Evolutionary conservation across 2,113 vertebrate species (phyloP), one percentile per base, ranked within the genome.

Genomic region (Lepus timidus): DNA sequence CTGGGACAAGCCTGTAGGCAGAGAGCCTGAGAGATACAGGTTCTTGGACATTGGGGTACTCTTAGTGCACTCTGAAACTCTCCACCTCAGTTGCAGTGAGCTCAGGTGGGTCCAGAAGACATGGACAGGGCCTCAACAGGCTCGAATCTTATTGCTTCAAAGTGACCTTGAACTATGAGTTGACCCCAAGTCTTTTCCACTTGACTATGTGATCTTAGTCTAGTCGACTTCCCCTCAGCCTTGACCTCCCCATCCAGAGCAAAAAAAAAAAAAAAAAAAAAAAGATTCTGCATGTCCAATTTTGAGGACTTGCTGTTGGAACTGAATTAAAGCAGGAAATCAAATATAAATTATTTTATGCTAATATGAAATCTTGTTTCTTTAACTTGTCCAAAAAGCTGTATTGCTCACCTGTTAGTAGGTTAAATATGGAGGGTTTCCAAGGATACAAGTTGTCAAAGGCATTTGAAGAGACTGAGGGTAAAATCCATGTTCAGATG

Each of bases 321-420:
- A 92, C 86, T 16, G 65, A 93, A 91, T 96, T 64, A 90, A 61
- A 95, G 52, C n/a, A 85, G 74, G 70, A 27, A 91, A 78, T 87
- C 12, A 76, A 95, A 94, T 90, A 90, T 52, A 78, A 85, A 55
- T 71, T 81, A 93, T 80, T 86, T 90, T 96, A 19, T 88, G 64
- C 64, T 87, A 92, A 81, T 86, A 81, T 74, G 31, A 93, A 92
- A 85, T 74, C 33, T 3, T 94, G 23, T 83, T 95, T 51, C 62
- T 94, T 93, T 92, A 78, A 92, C 31, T 84, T 97, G n/a, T 84
- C 85, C 71, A 90, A 80, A 94, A 93, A 88, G 25, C 81, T 95
- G 36, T 73, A 81, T 82, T 74, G 84, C 23, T 88, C 70, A 94
- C 36, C 61, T 67, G 52, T 86, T 61, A 86, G 62, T 74, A 83